phyloP scores from a whole-genome alignment of 2,888 invertebrate genomes.

The Drosophila borealis region DNA sequence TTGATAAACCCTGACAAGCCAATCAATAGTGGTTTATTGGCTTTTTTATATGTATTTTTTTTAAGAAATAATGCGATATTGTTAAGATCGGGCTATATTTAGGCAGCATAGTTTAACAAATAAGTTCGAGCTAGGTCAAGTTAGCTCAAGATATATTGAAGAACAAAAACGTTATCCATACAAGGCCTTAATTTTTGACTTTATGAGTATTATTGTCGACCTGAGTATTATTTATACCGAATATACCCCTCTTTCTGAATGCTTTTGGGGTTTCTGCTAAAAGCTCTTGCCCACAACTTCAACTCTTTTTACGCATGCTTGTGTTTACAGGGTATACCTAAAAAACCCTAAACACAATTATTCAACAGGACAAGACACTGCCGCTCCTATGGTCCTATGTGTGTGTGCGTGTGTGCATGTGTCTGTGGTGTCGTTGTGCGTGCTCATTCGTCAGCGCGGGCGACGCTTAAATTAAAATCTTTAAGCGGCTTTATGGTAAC shows the following conservation, averaged over 20 bases:
- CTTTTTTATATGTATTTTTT: too few relatives aligned
- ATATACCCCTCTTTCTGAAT: background rate
- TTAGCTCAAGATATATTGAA: too few relatives aligned
- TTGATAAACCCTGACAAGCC: too few relatives aligned
- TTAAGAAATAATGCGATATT: too few relatives aligned
- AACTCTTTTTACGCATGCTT: background rate
- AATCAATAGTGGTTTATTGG: too few relatives aligned
- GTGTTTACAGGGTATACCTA: background rate
- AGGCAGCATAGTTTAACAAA: too few relatives aligned
- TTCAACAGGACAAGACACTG: constrained; percentile 17
- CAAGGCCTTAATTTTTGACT: too few relatives aligned
- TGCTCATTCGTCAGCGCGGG: constrained; percentile 36
- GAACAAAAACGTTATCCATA: too few relatives aligned
- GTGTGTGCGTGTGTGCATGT: background rate
- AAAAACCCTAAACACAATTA: constrained; percentile 21
- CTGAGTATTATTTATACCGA: background rate
- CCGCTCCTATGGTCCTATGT: background rate
- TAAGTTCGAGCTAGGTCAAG: too few relatives aligned
- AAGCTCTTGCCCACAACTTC: background rate
- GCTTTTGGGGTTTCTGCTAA: background rate
- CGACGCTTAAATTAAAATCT: constrained; percentile 67
- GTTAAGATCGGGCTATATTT: too few relatives aligned
- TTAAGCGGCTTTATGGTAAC: constrained; percentile 72
- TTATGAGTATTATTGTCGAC: too few relatives aligned
- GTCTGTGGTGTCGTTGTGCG: constrained; percentile 18